Evolutionary conservation across 2,797 vertebrate species (phyloP).

Genomic region (Mionectes olivaceus): DNA sequence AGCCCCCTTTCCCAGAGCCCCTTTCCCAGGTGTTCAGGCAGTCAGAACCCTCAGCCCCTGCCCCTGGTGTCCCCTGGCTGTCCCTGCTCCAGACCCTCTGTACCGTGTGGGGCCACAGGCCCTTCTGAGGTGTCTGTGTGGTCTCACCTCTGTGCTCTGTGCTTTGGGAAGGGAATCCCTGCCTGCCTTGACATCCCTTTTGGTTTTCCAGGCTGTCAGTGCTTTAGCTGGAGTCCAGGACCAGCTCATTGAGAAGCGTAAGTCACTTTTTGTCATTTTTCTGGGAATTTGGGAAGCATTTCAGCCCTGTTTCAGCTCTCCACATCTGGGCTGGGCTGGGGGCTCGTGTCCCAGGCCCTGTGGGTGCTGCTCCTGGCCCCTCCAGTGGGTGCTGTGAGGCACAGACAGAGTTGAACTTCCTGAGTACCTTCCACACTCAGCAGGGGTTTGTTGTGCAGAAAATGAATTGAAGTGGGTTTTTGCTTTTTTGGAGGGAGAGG

Average conservation of each 20-base stretch:
- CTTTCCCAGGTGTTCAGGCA: rapidly evolving
- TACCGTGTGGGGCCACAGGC: background rate
- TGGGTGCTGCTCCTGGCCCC: background rate
- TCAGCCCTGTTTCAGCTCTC: background rate
- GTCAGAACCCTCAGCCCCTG: background rate
- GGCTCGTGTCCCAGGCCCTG: background rate
- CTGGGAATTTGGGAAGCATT: background rate
- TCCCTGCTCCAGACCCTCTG: background rate
- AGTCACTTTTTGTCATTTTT: constrained; percentile 70
- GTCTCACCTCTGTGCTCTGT: rapidly evolving
- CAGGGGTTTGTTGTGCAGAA: background rate
- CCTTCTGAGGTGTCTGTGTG: background rate
- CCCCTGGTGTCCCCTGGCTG: background rate
- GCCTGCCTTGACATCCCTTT: background rate
- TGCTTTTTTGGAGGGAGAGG: background rate
- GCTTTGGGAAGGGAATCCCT: background rate
- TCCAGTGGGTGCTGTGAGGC: background rate
- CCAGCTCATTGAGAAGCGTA: constrained; percentile 97
- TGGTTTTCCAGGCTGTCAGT: constrained; percentile 89
- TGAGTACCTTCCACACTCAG: rapidly evolving
- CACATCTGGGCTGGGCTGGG: rapidly evolving
- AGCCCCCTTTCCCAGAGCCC: no score
- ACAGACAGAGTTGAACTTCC: background rate
- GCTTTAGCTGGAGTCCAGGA: constrained; percentile 95
- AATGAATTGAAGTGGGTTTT: background rate